Evolutionary conservation across 1,140 invertebrate genomes (phyloP).

Genomic region (Eubasilissa regina): DNA sequence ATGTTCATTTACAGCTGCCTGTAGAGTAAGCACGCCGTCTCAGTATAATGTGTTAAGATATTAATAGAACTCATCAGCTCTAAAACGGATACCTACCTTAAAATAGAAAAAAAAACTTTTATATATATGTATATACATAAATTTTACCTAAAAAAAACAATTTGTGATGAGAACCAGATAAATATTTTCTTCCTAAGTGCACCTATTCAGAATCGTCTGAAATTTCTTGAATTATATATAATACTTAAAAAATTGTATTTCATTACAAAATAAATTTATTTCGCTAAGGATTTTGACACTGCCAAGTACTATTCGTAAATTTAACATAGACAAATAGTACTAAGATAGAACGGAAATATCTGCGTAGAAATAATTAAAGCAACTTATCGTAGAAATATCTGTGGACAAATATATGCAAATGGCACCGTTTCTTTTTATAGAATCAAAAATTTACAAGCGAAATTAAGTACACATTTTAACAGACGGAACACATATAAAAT

Average conservation of each 20-base stretch:
- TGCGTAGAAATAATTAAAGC: not conserved
- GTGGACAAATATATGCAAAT: not conserved
- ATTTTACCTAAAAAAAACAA: not conserved
- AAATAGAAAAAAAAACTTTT: not conserved
- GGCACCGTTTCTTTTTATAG: not conserved
- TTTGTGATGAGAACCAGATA: not conserved
- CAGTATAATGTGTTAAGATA: too few relatives aligned
- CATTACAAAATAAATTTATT: not conserved
- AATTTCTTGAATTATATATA: not conserved
- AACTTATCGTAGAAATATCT: not conserved
- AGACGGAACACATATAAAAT: conserved; percentile 12
- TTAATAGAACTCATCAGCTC: too few relatives aligned
- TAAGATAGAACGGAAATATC: not conserved
- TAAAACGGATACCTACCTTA: too few relatives aligned
- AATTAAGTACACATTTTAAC: not conserved
- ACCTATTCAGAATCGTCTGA: not conserved
- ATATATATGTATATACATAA: conserved; percentile 9
- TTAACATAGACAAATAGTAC: not conserved
- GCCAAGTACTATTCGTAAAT: not conserved
- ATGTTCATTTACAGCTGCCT: too few relatives aligned
- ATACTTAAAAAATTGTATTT: conserved; percentile 4
- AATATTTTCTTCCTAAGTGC: not conserved
- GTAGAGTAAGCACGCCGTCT: too few relatives aligned
- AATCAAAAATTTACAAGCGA: conserved; percentile 3
- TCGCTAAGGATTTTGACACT: not conserved